A percentile compares a stretch with the other conserved stretches of the same genome.
Conservation (phyloP, 2,888 invertebrate genomes). For the Apodemia duryi region DNA sequence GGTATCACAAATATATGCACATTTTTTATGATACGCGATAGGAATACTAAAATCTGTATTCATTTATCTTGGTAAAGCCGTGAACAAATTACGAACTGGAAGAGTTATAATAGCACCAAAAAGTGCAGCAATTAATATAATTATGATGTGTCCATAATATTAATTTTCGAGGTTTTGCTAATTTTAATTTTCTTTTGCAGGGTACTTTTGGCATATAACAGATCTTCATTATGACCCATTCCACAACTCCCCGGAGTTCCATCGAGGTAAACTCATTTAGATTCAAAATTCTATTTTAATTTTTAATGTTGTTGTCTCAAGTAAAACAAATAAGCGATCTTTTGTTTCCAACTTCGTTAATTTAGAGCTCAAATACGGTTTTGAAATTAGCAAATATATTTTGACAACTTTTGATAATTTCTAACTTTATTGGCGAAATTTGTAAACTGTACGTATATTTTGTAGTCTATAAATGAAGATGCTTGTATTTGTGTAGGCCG, state of each 20-base stretch:
- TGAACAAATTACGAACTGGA: background rate
- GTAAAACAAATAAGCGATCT: slow-evolving; percentile 31
- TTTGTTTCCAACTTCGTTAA: slow-evolving; percentile 27
- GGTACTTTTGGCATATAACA: slow-evolving; percentile 97
- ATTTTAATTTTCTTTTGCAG: slow-evolving; percentile 79
- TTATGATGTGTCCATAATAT: slow-evolving; percentile 3
- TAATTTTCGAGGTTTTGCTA: slow-evolving; percentile 22
- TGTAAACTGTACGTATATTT: background rate
- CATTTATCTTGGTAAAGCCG: background rate
- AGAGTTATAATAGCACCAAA: background rate
- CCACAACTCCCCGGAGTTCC: slow-evolving; percentile 71
- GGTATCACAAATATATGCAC: too few relatives aligned
- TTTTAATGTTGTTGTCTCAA: slow-evolving; percentile 31
- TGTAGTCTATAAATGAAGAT: too few relatives aligned
- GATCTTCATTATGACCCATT: slow-evolving; percentile 95
- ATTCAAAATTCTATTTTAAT: slow-evolving; percentile 39
- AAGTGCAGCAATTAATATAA: slow-evolving; percentile 1
- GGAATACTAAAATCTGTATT: background rate
- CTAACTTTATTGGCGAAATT: slow-evolving; percentile 2
- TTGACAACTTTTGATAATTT: slow-evolving; percentile 13
- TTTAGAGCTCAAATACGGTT: slow-evolving; percentile 23
- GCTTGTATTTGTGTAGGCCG: too few relatives aligned
- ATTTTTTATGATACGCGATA: too few relatives aligned
- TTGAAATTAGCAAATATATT: slow-evolving; percentile 14
- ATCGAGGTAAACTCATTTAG: slow-evolving; percentile 63